Percentiles rank a stretch among this genome's conserved stretches.
phyloP scores from a whole-genome alignment of 2,797 vertebrate species.

The Gymnoscopelus braueri region DNA sequence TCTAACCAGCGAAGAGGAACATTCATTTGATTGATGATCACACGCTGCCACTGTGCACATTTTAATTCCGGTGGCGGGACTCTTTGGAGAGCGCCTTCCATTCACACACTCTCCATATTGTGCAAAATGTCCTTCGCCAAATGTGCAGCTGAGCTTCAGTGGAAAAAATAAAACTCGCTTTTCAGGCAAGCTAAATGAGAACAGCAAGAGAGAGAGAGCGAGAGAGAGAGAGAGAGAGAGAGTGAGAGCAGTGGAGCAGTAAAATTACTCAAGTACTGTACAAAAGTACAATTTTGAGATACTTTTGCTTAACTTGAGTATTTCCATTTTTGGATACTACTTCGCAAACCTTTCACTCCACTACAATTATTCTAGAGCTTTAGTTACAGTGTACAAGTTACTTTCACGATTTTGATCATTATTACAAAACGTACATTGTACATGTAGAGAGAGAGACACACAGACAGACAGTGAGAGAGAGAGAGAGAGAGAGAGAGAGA shows the following conservation, averaged over 20 bases:
- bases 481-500: constrained; percentile 6
- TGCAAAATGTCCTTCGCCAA: background rate
- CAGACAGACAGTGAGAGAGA: constrained; percentile 10
- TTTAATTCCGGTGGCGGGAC: background rate
- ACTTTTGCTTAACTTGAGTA: too few species aligned
- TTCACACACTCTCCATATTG: background rate
- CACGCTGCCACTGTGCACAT: background rate
- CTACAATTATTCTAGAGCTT: too few species aligned
- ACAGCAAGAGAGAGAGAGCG: background rate
- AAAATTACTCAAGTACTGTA: too few species aligned
- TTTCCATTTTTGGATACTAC: too few species aligned
- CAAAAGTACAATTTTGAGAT: too few species aligned
- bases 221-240: background rate
- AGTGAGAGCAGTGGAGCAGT: background rate
- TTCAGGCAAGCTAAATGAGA: background rate
- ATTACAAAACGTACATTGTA: too few species aligned
- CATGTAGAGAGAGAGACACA: constrained; percentile 8
- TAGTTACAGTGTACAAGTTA: too few species aligned
- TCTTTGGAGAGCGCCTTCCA: background rate
- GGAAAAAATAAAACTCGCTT: constrained; percentile 12
- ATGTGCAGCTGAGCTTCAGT: background rate
- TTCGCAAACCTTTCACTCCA: too few species aligned
- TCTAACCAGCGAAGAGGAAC: too few species aligned
- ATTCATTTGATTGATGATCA: background rate
- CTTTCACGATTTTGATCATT: too few species aligned